Evolutionary conservation across 2,888 invertebrate species (phyloP), one percentile per base, ranked within the genome.

Genomic region (Cephalotes varians): DNA sequence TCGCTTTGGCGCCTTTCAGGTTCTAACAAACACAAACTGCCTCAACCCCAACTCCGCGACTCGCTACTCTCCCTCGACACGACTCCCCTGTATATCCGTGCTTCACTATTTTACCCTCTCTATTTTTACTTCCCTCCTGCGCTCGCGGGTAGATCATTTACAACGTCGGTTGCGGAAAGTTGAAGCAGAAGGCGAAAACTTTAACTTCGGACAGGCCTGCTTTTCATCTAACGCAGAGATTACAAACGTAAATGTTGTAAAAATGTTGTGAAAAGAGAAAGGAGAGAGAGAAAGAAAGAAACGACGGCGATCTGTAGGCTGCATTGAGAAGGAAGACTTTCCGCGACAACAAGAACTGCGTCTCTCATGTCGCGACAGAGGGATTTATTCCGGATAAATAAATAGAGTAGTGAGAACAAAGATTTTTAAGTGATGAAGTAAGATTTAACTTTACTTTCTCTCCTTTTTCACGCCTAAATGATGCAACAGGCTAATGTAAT

Each of bases 1-100:
- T 76, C 62, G 56, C 76, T 37, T 37, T 62, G 21, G 76, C 73
- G 76, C 83, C 81, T 69, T 64, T 67, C 69, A 84, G 81, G 44
- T 64, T 60, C 77, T 72, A 31, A 65, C 64, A 67, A 44, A 82
- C 58, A 64, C 64, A 73, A 67, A 81, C 73, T 76, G 82, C 67
- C 49, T 80, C 65, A 51, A n/a, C 15, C 34, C 25, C 58, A 51
- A 71, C 64, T 49, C 18, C 47, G 18, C 40, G 60, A 37, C 37
- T 60, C 49, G 1, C 58, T 44, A 12, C 64, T 51, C 74, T 54
- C 62, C 31, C 47, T 47, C 81, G 40, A 62, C 44, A 58, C n/a
- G n/a, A n/a, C n/a, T n/a, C n/a, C 25, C 37, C 34, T 31, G 34
- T 60, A 67, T 10, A 71, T 54, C 69, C 69, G 69, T 12, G 21